Evolutionary conservation across 2,113 vertebrate species (phyloP).

Genomic region (Turnix velox): DNA sequence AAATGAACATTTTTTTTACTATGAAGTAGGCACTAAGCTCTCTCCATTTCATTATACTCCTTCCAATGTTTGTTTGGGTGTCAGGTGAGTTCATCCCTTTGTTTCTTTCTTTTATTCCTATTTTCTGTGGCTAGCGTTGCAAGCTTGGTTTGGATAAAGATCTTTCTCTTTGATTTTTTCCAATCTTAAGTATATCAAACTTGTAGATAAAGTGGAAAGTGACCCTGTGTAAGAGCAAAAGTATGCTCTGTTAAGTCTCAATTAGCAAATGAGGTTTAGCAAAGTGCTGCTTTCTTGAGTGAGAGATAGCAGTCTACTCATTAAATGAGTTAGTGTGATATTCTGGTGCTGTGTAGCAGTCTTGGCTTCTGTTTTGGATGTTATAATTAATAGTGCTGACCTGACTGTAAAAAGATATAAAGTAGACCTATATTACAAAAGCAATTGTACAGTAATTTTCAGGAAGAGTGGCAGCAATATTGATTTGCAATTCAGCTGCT

Average conservation of each 20-base stretch:
- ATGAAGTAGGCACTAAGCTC: not conserved
- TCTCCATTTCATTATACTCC: not conserved
- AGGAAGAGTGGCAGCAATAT: not conserved
- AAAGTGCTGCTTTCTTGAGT: not conserved
- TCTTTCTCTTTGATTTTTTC: not conserved
- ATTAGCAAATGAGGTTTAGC: not conserved
- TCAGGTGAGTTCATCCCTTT: not conserved
- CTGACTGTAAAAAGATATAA: not conserved
- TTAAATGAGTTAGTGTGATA: not conserved
- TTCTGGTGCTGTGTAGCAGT: not conserved
- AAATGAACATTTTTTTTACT: not conserved
- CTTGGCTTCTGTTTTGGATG: not conserved
- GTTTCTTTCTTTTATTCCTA: not conserved
- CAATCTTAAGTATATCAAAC: not conserved
- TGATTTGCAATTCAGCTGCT: not conserved
- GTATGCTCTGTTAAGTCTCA: not conserved
- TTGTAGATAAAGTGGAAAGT: not conserved
- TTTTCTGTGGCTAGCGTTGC: not conserved
- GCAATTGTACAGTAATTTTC: not conserved
- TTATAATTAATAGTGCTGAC: slow-evolving; percentile 10
- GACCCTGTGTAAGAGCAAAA: not conserved
- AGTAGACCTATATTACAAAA: not conserved
- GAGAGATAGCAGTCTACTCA: not conserved
- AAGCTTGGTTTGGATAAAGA: not conserved
- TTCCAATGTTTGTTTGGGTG: not conserved